These are phyloP conservation scores for Agrochola lota DNA, from an alignment of 2,888 invertebrate genomes.

Conservation along the genomic window DNA sequence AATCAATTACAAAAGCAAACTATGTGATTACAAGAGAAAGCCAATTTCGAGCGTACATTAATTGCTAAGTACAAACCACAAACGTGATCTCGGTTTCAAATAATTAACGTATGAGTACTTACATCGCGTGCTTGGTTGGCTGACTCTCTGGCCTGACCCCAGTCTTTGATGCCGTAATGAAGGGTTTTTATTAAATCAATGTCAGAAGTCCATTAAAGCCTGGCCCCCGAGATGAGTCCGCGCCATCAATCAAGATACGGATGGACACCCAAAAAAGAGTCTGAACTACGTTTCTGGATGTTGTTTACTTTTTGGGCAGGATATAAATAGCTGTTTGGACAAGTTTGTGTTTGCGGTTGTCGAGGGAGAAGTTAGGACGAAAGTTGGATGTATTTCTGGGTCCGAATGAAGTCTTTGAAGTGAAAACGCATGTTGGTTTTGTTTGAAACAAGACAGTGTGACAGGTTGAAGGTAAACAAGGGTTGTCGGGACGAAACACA, in stretches of 20 bases:
- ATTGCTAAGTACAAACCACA: slow-evolving; percentile 68
- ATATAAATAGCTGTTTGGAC: slow-evolving; percentile 73
- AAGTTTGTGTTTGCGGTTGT: slow-evolving; percentile 54
- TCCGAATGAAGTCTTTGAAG: slow-evolving; percentile 27
- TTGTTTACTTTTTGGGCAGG: slow-evolving; percentile 73
- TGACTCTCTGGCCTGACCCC: slow-evolving; percentile 68
- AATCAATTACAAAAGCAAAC: slow-evolving; percentile 70
- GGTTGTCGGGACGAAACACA: slow-evolving; percentile 67
- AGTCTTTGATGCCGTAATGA: slow-evolving; percentile 84
- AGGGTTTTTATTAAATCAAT: slow-evolving; percentile 90
- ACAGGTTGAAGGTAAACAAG: slow-evolving; percentile 68
- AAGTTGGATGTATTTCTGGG: slow-evolving; percentile 4
- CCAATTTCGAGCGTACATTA: slow-evolving; percentile 70
- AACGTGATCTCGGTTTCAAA: slow-evolving; percentile 72
- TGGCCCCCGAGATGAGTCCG: slow-evolving; percentile 76
- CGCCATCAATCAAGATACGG: slow-evolving; percentile 87
- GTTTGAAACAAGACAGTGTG: slow-evolving; percentile 61
- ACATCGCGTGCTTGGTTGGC: slow-evolving; percentile 57
- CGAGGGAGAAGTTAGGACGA: not conserved
- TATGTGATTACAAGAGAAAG: slow-evolving; percentile 72
- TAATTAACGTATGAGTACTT: slow-evolving; percentile 69
- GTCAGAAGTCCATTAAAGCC: slow-evolving; percentile 88
- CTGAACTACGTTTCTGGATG: slow-evolving; percentile 67
- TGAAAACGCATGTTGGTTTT: slow-evolving; percentile 45
- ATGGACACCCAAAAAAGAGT: slow-evolving; percentile 74